These are phyloP conservation scores for Sphaerodactylus townsendi DNA, from an alignment of 2,113 vertebrate genomes.

Conservation along the genomic window DNA sequence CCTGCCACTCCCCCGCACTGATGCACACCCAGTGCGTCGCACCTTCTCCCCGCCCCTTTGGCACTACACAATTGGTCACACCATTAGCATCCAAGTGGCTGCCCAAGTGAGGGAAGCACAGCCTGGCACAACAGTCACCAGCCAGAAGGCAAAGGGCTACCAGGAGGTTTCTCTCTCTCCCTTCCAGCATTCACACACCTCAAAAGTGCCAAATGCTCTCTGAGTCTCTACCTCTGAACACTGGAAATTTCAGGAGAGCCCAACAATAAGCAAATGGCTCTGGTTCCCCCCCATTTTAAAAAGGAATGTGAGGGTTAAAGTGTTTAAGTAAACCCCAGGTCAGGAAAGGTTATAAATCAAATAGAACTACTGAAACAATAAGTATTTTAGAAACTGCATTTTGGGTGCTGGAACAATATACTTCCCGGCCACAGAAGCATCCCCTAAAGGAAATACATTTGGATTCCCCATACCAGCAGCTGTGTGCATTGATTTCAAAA, in stretches of 20 bases:
- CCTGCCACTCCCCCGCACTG: too few relatives aligned
- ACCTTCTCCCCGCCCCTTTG: too few relatives aligned
- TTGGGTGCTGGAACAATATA: not conserved
- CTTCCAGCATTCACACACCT: not conserved
- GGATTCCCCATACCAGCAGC: too few relatives aligned
- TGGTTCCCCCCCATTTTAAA: not conserved
- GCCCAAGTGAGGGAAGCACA: not conserved
- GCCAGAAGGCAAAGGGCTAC: not conserved
- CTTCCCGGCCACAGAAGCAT: not conserved
- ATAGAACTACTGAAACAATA: not conserved
- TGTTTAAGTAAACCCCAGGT: not conserved
- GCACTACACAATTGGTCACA: too few relatives aligned
- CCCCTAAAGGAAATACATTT: not conserved
- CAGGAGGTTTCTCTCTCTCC: not conserved
- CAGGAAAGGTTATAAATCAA: not conserved
- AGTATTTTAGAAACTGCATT: not conserved
- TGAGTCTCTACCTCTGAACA: not conserved
- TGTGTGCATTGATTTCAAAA: too few relatives aligned
- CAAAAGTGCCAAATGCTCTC: not conserved
- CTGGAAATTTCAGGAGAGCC: not conserved
- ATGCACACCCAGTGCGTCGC: too few relatives aligned
- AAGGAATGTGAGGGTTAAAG: not conserved
- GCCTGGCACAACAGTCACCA: not conserved
- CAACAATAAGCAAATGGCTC: not conserved
- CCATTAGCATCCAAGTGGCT: not conserved